These are phyloP conservation scores for Siphamia tubifer DNA, from an alignment of 2,113 vertebrate genomes.

Conservation along the genomic window DNA sequence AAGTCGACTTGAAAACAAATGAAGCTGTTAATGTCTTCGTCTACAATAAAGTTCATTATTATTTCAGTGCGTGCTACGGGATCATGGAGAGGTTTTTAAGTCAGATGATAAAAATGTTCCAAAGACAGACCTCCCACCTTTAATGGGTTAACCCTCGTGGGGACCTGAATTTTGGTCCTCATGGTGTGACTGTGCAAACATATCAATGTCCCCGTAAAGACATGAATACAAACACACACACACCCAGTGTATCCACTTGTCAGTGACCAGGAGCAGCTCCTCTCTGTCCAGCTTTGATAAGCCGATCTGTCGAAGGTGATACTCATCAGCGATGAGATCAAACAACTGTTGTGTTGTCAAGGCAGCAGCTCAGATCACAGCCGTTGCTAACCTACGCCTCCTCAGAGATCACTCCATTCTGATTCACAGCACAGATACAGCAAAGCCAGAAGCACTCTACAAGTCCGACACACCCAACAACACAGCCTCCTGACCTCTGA, in stretches of 20 bases:
- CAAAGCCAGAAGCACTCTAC: background rate
- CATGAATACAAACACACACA: no score
- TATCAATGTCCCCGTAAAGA: no score
- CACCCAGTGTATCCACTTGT: background rate
- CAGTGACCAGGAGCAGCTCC: conserved; percentile 7
- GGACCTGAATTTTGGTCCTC: no score
- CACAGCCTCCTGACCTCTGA: background rate
- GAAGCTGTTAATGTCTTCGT: no score
- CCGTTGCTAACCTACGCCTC: conserved; percentile 26
- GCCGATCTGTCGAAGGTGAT: conserved; percentile 19
- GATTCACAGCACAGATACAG: conserved; percentile 11
- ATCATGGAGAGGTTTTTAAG: no score
- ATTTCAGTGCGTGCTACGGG: no score
- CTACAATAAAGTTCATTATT: no score
- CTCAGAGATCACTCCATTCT: conserved; percentile 13
- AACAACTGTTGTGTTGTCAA: conserved; percentile 34
- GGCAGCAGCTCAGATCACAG: conserved; percentile 39
- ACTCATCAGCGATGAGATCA: conserved; percentile 50
- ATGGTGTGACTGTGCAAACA: no score
- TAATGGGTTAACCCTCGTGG: no score
- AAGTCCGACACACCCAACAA: background rate
- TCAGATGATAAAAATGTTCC: no score
- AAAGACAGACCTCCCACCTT: no score
- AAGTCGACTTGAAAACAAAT: no score
- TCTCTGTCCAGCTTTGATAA: conserved; percentile 42